Evolutionary conservation across 2,888 invertebrate genomes (phyloP), one percentile per base, ranked within the genome.

Genomic region (Rhorus exstirpatorius): DNA sequence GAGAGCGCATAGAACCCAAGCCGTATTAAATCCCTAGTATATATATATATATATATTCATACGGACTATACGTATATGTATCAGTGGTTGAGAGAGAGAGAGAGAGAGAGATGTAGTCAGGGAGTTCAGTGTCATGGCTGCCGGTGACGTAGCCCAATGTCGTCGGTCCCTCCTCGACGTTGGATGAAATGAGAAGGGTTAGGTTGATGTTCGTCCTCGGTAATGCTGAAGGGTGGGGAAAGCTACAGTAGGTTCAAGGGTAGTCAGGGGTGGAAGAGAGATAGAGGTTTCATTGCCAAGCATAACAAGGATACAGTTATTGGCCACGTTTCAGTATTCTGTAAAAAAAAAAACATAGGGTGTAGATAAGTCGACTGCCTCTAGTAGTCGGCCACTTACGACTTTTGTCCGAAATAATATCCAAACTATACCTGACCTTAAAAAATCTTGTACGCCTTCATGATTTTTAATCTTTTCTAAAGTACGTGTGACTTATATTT

Each of bases 131-230:
- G 78, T 81, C 72, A 70, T 78, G 78, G 81, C 68, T 81, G 81
- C 81, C 55, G 70, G 74, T 81, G 81, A 81, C 81, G 81, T 81
- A 81, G 81, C 31, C 51, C 74, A 78, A 70, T 74, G 63, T 78
- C 68, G 81, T 72, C 81, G 81, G 74, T 60, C 51, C 67, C 60
- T 65, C 49, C 68, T 31, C 63, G 78, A 60, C 51, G 68, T 38
- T 58, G 60, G 44, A 41, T 44, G 49, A 65, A 65, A 49, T 12
- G 74, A 70, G 81, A 78, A 70, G 78, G 65, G 71, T 58, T 74
- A 74, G 65, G 71, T 58, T 74, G 78, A 60, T 49, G 61, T 21
- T 63, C 60, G 44, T 58, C 46, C 55, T 24, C n/a, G 60, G 68
- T 41, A 35, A 46, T 14, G 68, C 21, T 41, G 51, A 70, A 70